Conservation (phyloP, 2,113 vertebrate species). For the Chaetops frenatus region DNA sequence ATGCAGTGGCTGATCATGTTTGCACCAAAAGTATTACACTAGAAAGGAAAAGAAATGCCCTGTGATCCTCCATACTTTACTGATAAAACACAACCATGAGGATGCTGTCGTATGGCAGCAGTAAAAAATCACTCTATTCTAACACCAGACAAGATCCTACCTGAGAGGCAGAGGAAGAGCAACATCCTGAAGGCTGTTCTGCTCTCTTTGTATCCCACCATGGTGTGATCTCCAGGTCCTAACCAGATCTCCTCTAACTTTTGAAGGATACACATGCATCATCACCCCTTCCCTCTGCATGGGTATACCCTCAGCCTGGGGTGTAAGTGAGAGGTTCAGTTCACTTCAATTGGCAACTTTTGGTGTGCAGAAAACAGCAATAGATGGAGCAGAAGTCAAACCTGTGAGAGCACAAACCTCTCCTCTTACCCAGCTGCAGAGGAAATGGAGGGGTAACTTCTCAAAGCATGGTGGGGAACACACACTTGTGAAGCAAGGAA, state of each 20-base stretch:
- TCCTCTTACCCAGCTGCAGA: not conserved
- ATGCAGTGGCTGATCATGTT: not conserved
- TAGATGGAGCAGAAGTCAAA: not conserved
- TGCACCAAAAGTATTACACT: not conserved
- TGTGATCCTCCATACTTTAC: not conserved
- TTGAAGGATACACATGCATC: not conserved
- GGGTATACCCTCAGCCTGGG: not conserved
- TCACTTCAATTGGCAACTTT: not conserved
- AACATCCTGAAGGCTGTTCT: not conserved
- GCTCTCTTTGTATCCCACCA: not conserved
- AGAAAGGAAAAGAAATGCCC: not conserved
- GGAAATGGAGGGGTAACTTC: not conserved
- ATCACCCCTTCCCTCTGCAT: not conserved
- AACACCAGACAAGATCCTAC: not conserved
- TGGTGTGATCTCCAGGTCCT: not conserved
- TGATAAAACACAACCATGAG: not conserved
- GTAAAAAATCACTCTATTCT: not conserved
- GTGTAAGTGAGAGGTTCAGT: not conserved
- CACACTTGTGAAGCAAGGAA: not conserved
- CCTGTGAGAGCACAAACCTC: not conserved
- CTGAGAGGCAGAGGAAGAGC: not conserved
- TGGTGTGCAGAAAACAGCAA: not conserved
- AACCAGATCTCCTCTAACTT: not conserved
- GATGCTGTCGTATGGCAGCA: fast-evolving
- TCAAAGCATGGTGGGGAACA: not conserved